Percentiles rank a stretch among this genome's conserved stretches.
Conservation (phyloP, 1,140 invertebrate genomes). For the Macrocentrus cingulum region DNA sequence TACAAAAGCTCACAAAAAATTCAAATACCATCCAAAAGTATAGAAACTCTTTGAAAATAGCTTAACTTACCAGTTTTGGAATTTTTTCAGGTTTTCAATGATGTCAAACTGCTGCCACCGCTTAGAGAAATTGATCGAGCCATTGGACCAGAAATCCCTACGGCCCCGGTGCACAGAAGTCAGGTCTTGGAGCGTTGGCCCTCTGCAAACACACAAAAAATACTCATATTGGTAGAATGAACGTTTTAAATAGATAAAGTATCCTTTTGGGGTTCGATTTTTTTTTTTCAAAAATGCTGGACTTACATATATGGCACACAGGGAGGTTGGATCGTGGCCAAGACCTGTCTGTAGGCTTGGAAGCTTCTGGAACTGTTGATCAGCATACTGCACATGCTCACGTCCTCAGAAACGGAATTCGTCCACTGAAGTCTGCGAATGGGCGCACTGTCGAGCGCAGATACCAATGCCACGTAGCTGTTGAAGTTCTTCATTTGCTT, state of each 20-base stretch:
- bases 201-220: too few relatives aligned
- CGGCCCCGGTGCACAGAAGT: constrained; percentile 99
- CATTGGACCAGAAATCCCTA: constrained; percentile 82
- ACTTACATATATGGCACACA: constrained; percentile 98
- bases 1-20: too few relatives aligned
- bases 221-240: too few relatives aligned
- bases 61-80: constrained; percentile 82
- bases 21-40: too few relatives aligned
- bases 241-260: too few relatives aligned
- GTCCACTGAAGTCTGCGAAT: constrained; percentile 94
- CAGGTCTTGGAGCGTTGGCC: constrained; percentile 95
- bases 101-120: constrained; percentile 98
- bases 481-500: constrained; percentile 98
- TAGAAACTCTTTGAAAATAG: constrained; percentile 8
- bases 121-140: constrained; percentile 94
- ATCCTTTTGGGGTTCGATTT: too few relatives aligned
- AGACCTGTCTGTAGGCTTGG: constrained; percentile 88
- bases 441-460: constrained; percentile 95
- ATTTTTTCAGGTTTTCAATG: constrained; percentile 95
- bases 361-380: constrained; percentile 97
- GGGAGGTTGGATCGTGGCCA: constrained; percentile 92
- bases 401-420: constrained; percentile 85
- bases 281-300: too few relatives aligned
- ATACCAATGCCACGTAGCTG: constrained; percentile 94
- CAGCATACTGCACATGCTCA: constrained; percentile 91